phyloP scores from a whole-genome alignment of 2,797 vertebrate species.

The Coregonus sp. region DNA sequence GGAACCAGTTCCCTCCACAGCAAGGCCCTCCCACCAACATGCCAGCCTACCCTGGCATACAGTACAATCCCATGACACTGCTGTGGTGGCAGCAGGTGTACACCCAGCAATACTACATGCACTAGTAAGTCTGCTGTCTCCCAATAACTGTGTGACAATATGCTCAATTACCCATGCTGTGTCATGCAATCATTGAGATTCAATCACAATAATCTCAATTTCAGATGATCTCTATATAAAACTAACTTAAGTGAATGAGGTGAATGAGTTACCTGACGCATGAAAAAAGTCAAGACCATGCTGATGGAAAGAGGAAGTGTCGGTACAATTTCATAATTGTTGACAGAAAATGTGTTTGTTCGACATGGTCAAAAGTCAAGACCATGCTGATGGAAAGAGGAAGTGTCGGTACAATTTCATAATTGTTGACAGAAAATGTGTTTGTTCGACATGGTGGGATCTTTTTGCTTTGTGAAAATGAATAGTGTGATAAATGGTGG shows the following conservation, averaged over 20 bases:
- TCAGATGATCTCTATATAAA: background rate
- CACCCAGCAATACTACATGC: constrained; percentile 89
- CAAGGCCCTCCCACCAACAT: constrained; percentile 68
- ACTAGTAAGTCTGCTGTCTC: constrained; percentile 82
- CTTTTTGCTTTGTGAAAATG: too few species aligned
- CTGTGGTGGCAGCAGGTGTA: constrained; percentile 97
- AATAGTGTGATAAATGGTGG: too few species aligned
- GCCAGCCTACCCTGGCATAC: constrained; percentile 72
- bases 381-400: background rate
- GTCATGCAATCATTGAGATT: background rate
- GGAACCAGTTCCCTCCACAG: constrained; percentile 74
- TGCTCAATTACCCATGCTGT: background rate
- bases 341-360: too few species aligned
- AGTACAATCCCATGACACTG: constrained; percentile 85
- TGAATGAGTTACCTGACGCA: background rate
- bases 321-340: background rate
- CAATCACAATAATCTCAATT: background rate
- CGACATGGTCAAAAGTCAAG: background rate
- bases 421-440: background rate
- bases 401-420: background rate
- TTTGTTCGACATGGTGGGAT: too few species aligned
- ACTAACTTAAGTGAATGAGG: background rate
- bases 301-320: background rate
- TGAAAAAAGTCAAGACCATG: background rate
- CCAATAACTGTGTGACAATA: background rate